phyloP scores from a whole-genome alignment of 2,888 invertebrate species.

The Oxyscelio sp. region DNA sequence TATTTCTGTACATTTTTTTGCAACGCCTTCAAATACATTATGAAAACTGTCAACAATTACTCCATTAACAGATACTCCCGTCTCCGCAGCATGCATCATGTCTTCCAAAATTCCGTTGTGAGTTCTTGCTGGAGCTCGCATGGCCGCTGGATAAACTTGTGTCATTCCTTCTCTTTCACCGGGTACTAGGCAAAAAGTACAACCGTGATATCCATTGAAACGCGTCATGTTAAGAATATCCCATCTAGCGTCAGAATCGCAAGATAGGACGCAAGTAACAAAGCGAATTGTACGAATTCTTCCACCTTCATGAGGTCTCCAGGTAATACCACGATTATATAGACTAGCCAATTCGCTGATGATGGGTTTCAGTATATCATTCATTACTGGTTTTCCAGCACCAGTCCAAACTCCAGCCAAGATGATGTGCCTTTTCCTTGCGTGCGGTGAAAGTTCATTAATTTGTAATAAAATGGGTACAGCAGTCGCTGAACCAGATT shows the following conservation, averaged over 20 bases:
- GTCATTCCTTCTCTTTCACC: background rate
- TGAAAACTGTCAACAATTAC: slow-evolving; percentile 32
- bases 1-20: slow-evolving; percentile 1
- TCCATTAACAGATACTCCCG: background rate
- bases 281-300: background rate
- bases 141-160: background rate
- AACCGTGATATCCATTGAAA: slow-evolving; percentile 26
- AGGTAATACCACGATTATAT: slow-evolving; percentile 24
- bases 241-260: slow-evolving; percentile 40
- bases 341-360: slow-evolving; percentile 14
- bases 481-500: too few species aligned
- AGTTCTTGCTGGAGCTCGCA: background rate
- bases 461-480: too few species aligned
- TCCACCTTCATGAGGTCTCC: slow-evolving; percentile 17
- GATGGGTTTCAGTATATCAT: too few species aligned
- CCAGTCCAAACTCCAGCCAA: too few species aligned
- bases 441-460: too few species aligned
- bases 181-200: slow-evolving; percentile 11
- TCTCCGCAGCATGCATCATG: background rate
- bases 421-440: too few species aligned
- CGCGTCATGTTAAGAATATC: slow-evolving; percentile 32
- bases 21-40: background rate
- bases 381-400: too few species aligned
- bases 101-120: slow-evolving; percentile 3
- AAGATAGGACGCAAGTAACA: slow-evolving; percentile 22